Evolutionary conservation across 92 coral and sea anemone genomes (phyloP).

Genomic region (Montipora capitata): DNA sequence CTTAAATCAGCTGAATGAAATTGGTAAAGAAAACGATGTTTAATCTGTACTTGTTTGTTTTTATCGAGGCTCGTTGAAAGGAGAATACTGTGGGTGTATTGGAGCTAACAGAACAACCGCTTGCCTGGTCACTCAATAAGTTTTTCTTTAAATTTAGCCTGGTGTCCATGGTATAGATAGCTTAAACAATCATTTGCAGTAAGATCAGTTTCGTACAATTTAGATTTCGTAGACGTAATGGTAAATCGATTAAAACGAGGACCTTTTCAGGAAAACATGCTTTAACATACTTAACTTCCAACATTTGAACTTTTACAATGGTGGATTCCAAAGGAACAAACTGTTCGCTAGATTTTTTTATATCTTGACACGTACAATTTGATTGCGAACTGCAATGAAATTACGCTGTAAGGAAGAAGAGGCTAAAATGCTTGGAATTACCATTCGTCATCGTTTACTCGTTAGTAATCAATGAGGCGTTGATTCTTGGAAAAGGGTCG

Average conservation of each 20-base stretch:
- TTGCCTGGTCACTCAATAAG: too few species aligned
- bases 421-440: background rate
- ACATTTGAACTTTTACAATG: background rate
- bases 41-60: background rate
- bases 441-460: background rate
- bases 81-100: too few species aligned
- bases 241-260: background rate
- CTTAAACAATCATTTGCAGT: too few species aligned
- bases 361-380: background rate
- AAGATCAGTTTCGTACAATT: too few species aligned
- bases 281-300: constrained; percentile 13
- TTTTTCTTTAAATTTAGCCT: too few species aligned
- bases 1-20: too few species aligned
- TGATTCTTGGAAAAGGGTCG: constrained; percentile 35
- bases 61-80: background rate
- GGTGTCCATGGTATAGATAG: too few species aligned
- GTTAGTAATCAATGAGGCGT: constrained; percentile 6
- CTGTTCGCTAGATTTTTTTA: background rate
- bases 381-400: background rate
- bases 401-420: background rate
- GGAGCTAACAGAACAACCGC: too few species aligned
- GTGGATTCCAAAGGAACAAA: background rate
- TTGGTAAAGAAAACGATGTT: too few species aligned
- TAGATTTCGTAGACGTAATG: background rate
- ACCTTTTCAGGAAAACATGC: background rate